Base-by-base conservation (phyloP, 2,113 vertebrate species). In the Cromileptes altivelis region DNA sequence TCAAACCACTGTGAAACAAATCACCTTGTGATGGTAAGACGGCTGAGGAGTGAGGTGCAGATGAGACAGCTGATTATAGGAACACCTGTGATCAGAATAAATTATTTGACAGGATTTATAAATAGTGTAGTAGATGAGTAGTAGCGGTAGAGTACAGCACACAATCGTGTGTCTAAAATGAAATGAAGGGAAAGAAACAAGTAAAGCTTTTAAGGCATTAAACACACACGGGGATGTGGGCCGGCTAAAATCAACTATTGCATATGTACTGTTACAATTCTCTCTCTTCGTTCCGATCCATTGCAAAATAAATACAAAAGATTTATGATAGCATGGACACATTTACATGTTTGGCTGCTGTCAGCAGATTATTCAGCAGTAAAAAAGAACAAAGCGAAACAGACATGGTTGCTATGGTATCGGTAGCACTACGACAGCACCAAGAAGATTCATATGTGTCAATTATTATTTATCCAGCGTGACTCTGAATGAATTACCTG, bases 31-130 rank as follows among this genome's bases (percentile, higher is more conserved):
- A 75, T 55, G 76, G 52, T 77, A 82, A 90, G 79, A 80, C 74
- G 50, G 72, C 67, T 5, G 64, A 86, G 81, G 57, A 84, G 47
- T 62, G 77, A 83, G 78, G 57, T 75, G 56, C 49, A 78, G 86
- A 88, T 85, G 64, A 88, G 63, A 81, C 40, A 53, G 78, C 53
- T 85, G 82, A 83, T 86, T 89, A 84, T 70, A 80, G n/a, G 40
- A 80, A 47, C 49, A 79, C 74, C 70, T 90, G 70, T 84, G 81
- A 90, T 85, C 79, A 71, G 79, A 84, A 84, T 77, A 55, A 56
- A 76, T 78, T 52, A 83, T 77, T 62, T 80, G 70, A 87, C 72
- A 81, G 49, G 58, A 76, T 87, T 82, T 89, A 71, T 86, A 77
- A 83, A 90, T 80, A 52, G 62, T 42, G 50, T 69, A 17, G 27